Evolutionary conservation across 2,888 invertebrate species (phyloP), one percentile per base, ranked within the genome.

Genomic region (Litoditis marina): DNA sequence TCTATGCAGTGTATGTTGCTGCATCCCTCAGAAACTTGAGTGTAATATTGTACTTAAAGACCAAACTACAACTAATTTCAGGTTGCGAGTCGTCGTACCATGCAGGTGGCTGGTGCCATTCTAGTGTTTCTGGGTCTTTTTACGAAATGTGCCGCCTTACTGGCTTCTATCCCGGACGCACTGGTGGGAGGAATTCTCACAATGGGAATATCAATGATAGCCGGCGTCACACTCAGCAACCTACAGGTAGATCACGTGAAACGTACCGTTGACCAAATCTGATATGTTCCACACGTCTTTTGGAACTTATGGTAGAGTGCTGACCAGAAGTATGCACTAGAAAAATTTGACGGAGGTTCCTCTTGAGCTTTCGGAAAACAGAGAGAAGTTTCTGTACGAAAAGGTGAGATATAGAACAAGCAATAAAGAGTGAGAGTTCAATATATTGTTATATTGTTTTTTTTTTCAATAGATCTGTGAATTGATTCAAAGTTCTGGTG

Each of bases 141-240:
- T 60, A 66, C 73, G 36, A 71, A 76, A 54, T 69, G 69, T 25
- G 80, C 78, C 7, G 79, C 80, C 2, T 52, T 80, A 49, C 47
- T 79, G 19, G 76, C 80, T 7, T 68, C 76, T 13, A 77, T 80
- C 50, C 80, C 80, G 0, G 76, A 78, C 36, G 69, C 80, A 0
- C 53, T 80, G 16, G 68, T 80, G 11, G 80, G 80, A 1, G 79
- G 78, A 49, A 68, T 77, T 27, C 67, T 79, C 16, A 69, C 67
- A 4, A 76, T 79, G 76, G 78, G 78, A 34, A 72, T 79, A n/a
- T 73, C 74, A 52, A 77, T 79, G 77, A 78, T 79, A 44, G 70
- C 68, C 25, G 79, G 79, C 8, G 77, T 79, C 2, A 74, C 74
- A 2, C 44, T 79, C 42, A 67, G 73, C 31, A 78, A 79, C 62